Evolutionary conservation across 2,888 invertebrate species (phyloP), one percentile per base, ranked within the genome.

Genomic region (Enchytraeus crypticus): DNA sequence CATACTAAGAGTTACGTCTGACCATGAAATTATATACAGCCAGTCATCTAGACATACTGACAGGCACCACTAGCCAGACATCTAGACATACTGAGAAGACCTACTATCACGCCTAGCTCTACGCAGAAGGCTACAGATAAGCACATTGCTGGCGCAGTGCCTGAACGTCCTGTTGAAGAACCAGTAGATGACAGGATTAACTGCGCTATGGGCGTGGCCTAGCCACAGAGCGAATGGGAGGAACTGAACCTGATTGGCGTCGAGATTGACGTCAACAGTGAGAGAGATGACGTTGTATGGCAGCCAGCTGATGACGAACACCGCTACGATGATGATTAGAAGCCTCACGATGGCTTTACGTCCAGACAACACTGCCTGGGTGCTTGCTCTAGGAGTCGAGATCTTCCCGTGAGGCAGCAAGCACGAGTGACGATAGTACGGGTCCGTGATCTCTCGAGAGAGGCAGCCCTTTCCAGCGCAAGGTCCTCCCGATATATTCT

Each of bases 101-200:
- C 56, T 56, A 2, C 60, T 60, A 47, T 60, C 60, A 32, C 51
- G 54, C 14, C 46, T 33, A n/a, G 30, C n/a, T 32, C 56, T 54
- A 23, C 38, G 29, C 56, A 29, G 33, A n/a, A 51, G 21, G 18
- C 54, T 45, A 26, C 65, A 65, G 11, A 18, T n/a, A 5, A 65
- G 38, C 3, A 59, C 65, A 18, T 59, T 49, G 29, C 57, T 60
- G 57, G 62, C 62, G 56, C 63, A 60, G 59, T 65, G 60, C 11
- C 61, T 30, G 58, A 76, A 75, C 23, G 70, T 68, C 47, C 71
- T 70, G 79, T 89, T 88, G 70, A 89, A 80, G 66, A 85, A 83
- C 88, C 88, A 89, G 75, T 88, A 89, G 57, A 89, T 85, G 18
- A 88, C 83, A 14, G 89, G 89, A 74, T 88, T 88, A 55, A 89